Evolutionary conservation across 2,797 vertebrate species (phyloP), one percentile per base, ranked within the genome.

Genomic region (Epinephelus awoara): DNA sequence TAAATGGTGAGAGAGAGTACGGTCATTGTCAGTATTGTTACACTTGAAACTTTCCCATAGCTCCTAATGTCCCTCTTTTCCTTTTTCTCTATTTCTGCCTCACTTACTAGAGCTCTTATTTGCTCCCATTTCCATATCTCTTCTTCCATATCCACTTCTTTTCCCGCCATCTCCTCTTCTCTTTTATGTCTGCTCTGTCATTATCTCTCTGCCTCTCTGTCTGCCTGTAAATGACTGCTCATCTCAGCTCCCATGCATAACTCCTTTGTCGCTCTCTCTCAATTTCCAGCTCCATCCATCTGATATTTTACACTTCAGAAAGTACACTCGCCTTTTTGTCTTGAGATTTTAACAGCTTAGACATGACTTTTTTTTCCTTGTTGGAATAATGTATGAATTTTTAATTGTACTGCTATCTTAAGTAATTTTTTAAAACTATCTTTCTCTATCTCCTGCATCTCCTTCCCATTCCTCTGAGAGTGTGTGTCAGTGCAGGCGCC

Each of bases 401-500:
- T 58, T 40, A 9, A 12, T 57, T 62, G n/a, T 13, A 44, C 47
- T 47, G 11, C 25, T 8, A 18, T 57, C 12, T 61, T 57, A 49
- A 72, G 44, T 0, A 38, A 8, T 67, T 72, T 57, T 70, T 62
- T 5, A 10, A 67, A 57, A 67, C 15, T 44, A 11, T 51, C 18
- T 25, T 18, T n/a, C 49, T 17, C 17, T n/a, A 17, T 77, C 59
- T 46, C 40, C 34, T 34, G 34, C 34, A 7, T 54, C 2, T 40
- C 61, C 38, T 83, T 25, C 64, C 25, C 34, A 80, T 55, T 67
- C 82, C 72, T 82, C 62, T 79, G 90, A 79, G 87, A 72, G 79
- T 52, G 74, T 42, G 82, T 85, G 89, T 89, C 87, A 77, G 67
- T n/a, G 78, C 49, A 54, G 61, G 77, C 68, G 85, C 69, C 21